phyloP scores from a whole-genome alignment of 2,113 vertebrate species.

The Mirounga angustirostris region DNA sequence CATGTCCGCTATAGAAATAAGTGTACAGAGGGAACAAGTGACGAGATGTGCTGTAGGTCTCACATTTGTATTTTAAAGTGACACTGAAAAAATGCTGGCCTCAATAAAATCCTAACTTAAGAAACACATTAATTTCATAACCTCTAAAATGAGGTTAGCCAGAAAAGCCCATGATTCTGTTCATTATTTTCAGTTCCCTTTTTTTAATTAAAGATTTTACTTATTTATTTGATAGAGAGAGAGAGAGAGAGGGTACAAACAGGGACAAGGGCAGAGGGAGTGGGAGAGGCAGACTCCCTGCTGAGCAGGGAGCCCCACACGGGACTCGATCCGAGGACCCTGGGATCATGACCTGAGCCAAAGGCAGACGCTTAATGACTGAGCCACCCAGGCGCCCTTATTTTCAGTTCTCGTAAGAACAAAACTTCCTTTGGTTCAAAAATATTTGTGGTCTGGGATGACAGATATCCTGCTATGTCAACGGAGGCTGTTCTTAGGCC shows the following conservation, averaged over 20 bases:
- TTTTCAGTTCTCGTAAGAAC: slow-evolving; percentile 46
- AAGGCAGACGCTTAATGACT: too few relatives aligned
- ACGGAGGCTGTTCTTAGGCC: not conserved
- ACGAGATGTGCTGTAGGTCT: not conserved
- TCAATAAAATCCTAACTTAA: not conserved
- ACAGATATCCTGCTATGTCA: not conserved
- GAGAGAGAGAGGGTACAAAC: too few relatives aligned
- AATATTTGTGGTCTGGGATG: not conserved
- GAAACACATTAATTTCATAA: not conserved
- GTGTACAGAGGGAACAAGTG: not conserved
- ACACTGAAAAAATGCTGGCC: not conserved
- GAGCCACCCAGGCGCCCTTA: too few relatives aligned
- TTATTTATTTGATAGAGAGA: too few relatives aligned
- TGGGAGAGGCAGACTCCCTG: too few relatives aligned
- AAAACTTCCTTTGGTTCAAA: not conserved
- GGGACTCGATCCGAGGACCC: too few relatives aligned
- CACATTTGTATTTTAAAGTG: not conserved
- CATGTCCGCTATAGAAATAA: not conserved
- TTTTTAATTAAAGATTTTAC: too few relatives aligned
- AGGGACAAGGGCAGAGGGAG: too few relatives aligned
- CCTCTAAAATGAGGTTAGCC: not conserved
- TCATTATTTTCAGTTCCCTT: slow-evolving; percentile 38
- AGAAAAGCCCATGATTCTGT: not conserved
- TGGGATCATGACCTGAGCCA: too few relatives aligned
- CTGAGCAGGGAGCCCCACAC: too few relatives aligned